Evolutionary conservation across 2,113 vertebrate species (phyloP), one percentile per base, ranked within the genome.

Genomic region (Meleagris gallopavo): DNA sequence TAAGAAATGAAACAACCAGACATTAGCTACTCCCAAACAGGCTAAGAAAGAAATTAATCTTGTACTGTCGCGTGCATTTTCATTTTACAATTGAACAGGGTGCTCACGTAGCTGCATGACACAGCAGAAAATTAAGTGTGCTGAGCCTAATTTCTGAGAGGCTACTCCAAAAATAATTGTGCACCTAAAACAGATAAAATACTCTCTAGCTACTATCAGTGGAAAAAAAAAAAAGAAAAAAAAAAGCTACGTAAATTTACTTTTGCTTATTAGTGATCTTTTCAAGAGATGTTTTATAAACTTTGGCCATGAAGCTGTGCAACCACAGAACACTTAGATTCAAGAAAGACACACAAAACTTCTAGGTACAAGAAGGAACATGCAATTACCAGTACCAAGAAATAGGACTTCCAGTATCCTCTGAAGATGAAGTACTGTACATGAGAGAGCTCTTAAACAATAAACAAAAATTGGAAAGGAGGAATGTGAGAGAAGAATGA

Each of bases 1-100:
- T 62, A 97, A 94, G 50, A 93, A 97, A 83, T 90, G 70, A 84
- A 95, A 88, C 57, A 95, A 73, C 41, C 74, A 93, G 60, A n/a
- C 57, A 86, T 93, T 82, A 96, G 71, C 75, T 93, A 88, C 5
- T 74, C 55, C 58, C 77, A 41, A 86, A 69, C 22, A 86, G 24
- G 65, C 20, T 79, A 79, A 62, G 20, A 77, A 90, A 85, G 30
- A 50, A 91, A 85, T 76, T 86, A 5, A 20, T 84, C 40, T 65
- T 65, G 22, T 24, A 55, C 6, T 69, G 45, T 34, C 92, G 36
- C 46, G 25, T 16, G 20, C 13, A 46, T 60, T 93, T 88, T 89
- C 82, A 55, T 71, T 91, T 94, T 85, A 62, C 4, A 0, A 24
- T 25, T 58, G 48, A 91, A 86, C 69, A 88, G 25, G n/a, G 29